phyloP scores from a whole-genome alignment of 2,888 invertebrate species.

The Rhagium mordax region DNA sequence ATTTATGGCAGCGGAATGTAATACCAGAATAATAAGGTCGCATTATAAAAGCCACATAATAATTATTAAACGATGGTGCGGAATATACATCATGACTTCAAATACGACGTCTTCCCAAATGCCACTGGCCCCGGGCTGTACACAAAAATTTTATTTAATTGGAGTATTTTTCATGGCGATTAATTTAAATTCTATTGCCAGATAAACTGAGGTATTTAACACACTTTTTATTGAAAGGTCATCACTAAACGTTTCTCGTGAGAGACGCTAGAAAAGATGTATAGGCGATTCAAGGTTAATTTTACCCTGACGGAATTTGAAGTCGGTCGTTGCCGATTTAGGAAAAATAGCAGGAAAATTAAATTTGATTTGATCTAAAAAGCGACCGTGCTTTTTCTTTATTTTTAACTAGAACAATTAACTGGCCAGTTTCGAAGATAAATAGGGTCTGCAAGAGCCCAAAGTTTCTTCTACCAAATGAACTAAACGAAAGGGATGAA shows the following conservation, averaged over 20 bases:
- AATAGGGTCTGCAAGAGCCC: no score
- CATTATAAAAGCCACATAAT: not conserved
- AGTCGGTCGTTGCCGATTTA: no score
- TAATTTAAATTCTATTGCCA: slow-evolving; percentile 1
- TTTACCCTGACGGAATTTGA: no score
- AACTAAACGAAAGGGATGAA: no score
- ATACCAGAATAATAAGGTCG: slow-evolving; percentile 4
- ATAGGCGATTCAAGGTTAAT: no score
- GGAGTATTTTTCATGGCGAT: slow-evolving; percentile 12
- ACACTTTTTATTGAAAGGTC: slow-evolving; percentile 4
- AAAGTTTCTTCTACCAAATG: no score
- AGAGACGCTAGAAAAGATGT: not conserved
- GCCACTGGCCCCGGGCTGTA: not conserved
- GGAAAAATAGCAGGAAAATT: no score
- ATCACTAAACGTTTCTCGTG: not conserved
- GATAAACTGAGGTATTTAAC: slow-evolving; percentile 3
- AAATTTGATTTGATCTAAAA: no score
- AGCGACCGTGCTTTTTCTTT: no score
- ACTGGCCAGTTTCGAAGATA: no score
- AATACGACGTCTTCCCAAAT: not conserved
- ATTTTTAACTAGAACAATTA: no score
- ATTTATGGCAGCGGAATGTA: slow-evolving; percentile 14
- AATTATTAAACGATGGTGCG: not conserved
- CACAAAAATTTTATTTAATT: not conserved
- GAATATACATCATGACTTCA: not conserved